phyloP scores from a whole-genome alignment of 2,797 vertebrate species.

The Xiphophorus birchmanni region DNA sequence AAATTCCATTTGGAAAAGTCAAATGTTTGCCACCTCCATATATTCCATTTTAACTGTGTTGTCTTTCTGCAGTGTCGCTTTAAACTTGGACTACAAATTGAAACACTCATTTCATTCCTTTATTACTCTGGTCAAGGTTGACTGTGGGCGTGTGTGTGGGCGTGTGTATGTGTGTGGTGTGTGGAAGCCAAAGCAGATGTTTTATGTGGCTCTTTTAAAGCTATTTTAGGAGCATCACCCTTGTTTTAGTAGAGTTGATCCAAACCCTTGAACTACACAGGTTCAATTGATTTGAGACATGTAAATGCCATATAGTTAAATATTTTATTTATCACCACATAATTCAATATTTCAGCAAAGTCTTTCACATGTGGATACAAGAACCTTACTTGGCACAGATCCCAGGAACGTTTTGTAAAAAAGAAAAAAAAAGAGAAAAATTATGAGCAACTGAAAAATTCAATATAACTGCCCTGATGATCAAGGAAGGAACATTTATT shows the following conservation, averaged over 20 bases:
- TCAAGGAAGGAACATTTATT: no score
- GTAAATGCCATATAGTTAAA: conserved; percentile 14
- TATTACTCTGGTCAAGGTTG: conserved; percentile 62
- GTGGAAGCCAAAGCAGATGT: conserved; percentile 64
- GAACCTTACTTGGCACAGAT: no score
- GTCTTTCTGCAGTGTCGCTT: conserved; percentile 41
- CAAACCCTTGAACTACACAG: conserved; percentile 19
- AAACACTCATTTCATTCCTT: conserved; percentile 61
- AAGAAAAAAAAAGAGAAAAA: no score
- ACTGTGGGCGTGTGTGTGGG: conserved; percentile 4
- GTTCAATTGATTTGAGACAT: conserved; percentile 34
- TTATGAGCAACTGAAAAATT: no score
- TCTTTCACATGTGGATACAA: no score
- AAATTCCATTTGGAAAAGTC: conserved; percentile 33
- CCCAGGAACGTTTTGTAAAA: no score
- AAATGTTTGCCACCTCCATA: conserved; percentile 40
- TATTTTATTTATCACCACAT: not conserved
- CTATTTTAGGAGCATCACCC: conserved; percentile 29
- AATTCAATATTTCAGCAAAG: no score
- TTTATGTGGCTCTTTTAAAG: conserved; percentile 33
- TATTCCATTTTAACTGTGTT: conserved; percentile 53
- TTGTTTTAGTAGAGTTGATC: conserved; percentile 35
- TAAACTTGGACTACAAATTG: conserved; percentile 59
- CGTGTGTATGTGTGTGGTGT: not conserved
- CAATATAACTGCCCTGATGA: no score